Evolutionary conservation across 2,113 vertebrate species (phyloP), one percentile per base, ranked within the genome.

Genomic region (Sminthopsis crassicaudata): DNA sequence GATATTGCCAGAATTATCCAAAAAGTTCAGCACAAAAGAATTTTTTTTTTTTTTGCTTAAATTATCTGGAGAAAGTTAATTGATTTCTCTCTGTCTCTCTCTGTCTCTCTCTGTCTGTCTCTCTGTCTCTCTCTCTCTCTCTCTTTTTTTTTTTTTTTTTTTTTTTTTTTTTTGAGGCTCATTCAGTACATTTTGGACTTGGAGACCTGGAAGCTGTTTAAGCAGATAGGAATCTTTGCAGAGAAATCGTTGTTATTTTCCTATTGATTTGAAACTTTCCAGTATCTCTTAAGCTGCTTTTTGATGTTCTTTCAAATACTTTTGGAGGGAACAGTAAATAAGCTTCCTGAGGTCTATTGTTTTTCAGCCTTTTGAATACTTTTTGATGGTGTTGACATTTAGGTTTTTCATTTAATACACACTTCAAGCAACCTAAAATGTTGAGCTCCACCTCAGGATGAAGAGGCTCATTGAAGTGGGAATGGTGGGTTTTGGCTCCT

Each of bases 21-120:
- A 52, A 92, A 57, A 9, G 89, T 25, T 23, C 19, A 22, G 46
- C 1, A 5, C 90, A 8, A 46, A 84, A 30, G 7, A 42, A 42
- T 0, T 0, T 6, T 0, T 8, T 23, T 23, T 53, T 53, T 9
- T 23, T 23, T 53, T 53, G 46, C 53, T n/a, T 19, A 27, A 2
- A 0, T 10, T 0, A 7, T 46, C 53, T 27, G 46, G 27, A 24
- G 60, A 48, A 14, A 46, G 24, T 48, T 19, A 53, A 2, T 24
- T n/a, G n/a, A 51, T 51, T 51, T 48, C n/a, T 48, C 6, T 48
- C 48, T 48, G 2, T 48, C 6, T 48, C 6, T 48, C 6, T 6
- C 6, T 48, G 2, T 48, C 6, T 6, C 6, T 50, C 50, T 50
- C 8, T 50, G 0, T 50, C 8, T 50, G 0, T 9, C 8, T 50